A percentile compares a stretch with the other conserved stretches of the same genome.
Conservation (phyloP, 2,797 vertebrate genomes). For the Liasis olivaceus region DNA sequence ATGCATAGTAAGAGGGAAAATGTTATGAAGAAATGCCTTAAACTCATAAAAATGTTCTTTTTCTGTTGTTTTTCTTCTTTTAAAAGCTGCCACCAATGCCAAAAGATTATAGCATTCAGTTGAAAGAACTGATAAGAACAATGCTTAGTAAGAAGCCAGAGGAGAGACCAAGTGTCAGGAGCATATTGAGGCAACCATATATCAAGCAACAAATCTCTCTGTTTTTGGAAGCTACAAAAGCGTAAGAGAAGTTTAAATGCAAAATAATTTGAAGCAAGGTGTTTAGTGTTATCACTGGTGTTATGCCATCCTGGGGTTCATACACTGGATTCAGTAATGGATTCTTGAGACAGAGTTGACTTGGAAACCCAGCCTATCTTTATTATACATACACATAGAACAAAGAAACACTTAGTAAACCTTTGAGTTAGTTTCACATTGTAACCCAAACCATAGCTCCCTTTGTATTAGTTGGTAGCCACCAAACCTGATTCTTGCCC, state of each 20-base stretch:
- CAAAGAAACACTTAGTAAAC: background rate
- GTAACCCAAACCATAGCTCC: background rate
- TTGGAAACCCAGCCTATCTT: background rate
- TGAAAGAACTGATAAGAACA: constrained; percentile 88
- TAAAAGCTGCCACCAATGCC: constrained; percentile 93
- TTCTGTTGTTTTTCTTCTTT: constrained; percentile 38
- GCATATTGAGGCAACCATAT: constrained; percentile 90
- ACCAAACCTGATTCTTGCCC: background rate
- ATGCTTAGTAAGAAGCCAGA: constrained; percentile 95
- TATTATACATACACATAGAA: background rate
- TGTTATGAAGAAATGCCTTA: background rate
- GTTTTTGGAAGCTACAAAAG: constrained; percentile 93
- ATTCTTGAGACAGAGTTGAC: background rate
- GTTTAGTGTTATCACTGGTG: background rate
- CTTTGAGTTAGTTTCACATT: background rate
- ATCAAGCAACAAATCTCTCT: constrained; percentile 91
- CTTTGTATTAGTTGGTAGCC: background rate
- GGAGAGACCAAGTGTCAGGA: constrained; percentile 89
- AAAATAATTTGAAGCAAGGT: background rate
- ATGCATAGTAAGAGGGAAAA: background rate
- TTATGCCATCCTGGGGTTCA: background rate
- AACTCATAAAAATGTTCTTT: background rate
- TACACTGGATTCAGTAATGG: background rate
- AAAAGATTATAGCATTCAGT: constrained; percentile 87
- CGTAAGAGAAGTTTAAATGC: constrained; percentile 76